Percentiles rank a stretch among this genome's conserved stretches.
Conservation (phyloP, 2,797 vertebrate species). For the Heterohyrax brucei region DNA sequence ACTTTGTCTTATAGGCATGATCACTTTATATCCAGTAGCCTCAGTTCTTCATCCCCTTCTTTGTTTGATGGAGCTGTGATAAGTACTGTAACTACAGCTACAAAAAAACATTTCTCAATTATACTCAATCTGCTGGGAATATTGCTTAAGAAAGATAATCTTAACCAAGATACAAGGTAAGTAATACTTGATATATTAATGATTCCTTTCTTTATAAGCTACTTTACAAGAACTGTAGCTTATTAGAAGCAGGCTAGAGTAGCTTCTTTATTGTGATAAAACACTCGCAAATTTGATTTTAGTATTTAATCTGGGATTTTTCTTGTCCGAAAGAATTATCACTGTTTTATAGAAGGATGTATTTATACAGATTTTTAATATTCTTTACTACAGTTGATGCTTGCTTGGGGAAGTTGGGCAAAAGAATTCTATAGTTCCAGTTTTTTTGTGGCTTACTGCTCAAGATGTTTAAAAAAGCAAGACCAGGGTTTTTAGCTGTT, state of each 20-base stretch:
- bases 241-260: not conserved
- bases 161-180: constrained; percentile 96
- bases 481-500: not conserved
- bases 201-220: constrained; percentile 52
- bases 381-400: not conserved
- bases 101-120: constrained; percentile 99
- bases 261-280: constrained; percentile 8
- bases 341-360: not conserved
- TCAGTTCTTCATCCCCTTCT: constrained; percentile 98
- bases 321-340: constrained; percentile 51
- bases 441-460: constrained; percentile 50
- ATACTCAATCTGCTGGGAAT: constrained; percentile 96
- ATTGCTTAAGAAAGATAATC: constrained; percentile 96
- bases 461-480: constrained; percentile 40
- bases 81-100: constrained; percentile 99
- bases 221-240: not conserved
- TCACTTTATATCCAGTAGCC: constrained; percentile 99
- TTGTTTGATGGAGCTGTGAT: constrained; percentile 99
- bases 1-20: constrained; percentile 93
- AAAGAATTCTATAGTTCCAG: constrained; percentile 38
- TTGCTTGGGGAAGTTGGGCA: not conserved
- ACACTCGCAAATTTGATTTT: constrained; percentile 8
- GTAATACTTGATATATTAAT: not conserved
- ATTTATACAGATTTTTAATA: not conserved
- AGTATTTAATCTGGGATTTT: constrained; percentile 47